Evolutionary conservation across 2,888 invertebrate genomes (phyloP), one percentile per base, ranked within the genome.

Genomic region (Calliphora vomitoria): DNA sequence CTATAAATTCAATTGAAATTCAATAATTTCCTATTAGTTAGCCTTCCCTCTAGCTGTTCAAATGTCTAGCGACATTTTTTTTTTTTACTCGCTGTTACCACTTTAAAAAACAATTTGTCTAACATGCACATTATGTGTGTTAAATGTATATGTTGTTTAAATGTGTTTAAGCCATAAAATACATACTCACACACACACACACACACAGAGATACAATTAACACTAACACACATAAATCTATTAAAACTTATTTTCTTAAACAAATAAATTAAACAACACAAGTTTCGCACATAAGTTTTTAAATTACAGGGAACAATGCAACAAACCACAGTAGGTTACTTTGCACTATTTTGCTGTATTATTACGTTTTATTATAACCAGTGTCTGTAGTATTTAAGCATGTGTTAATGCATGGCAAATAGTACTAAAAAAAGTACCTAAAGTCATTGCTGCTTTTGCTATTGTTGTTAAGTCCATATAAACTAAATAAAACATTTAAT

Each of bases 91-190:
- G 66, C 15, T 80, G 53, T 81, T 66, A 25, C 58, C 76, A 66
- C 72, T 87, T 84, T 55, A 41, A 76, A 72, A 79, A 87, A 76
- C 83, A 83, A 87, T 87, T 87, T 87, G 83, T 84, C 87, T 84
- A 81, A 87, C 83, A 84, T 83, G 83, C 82, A 74, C 80, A 75
- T 85, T 75, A 62, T 79, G 60, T 74, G 72, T 78, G 74, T 72
- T 71, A 75, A 87, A 71, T 80, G 85, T 58, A 72, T 74, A 72
- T 74, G 80, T 80, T 66, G 44, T 41, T 76, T 50, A 68, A 41
- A 66, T 55, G 35, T 64, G 71, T 71, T 79, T 66, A 81, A 76
- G 8, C 62, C 55, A 76, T 13, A 64, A 58, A 81, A 55, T 15
- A 11, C n/a, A 72, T 11, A 76, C 68, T 72, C 18, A 41, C 66